Conservation (phyloP, 2,797 vertebrate genomes). For the Esox lucius region DNA sequence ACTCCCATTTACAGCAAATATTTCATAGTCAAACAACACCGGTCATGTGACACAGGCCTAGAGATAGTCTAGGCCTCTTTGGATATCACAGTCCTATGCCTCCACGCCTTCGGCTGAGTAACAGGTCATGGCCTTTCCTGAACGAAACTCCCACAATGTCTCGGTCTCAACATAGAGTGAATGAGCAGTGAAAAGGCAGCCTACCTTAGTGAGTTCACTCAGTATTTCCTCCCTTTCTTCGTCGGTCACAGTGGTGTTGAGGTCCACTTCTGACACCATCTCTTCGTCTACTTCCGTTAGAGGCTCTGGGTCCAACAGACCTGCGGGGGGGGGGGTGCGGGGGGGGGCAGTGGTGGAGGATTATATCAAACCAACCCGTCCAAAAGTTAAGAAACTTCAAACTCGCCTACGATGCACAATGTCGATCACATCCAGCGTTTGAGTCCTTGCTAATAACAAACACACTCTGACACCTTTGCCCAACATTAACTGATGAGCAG, state of each 20-base stretch:
- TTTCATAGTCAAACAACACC: neutral
- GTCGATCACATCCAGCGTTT: neutral
- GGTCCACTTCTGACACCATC: slow-evolving; percentile 79
- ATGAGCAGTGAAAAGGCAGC: neutral
- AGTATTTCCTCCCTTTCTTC: slow-evolving; percentile 92
- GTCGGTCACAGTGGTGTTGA: slow-evolving; percentile 81
- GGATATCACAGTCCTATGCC: too few relatives aligned
- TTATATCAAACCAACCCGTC: slow-evolving; percentile 20
- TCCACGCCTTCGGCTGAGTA: too few relatives aligned
- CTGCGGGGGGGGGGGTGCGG: too few relatives aligned
- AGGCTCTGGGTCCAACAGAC: slow-evolving; percentile 86
- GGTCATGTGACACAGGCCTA: neutral
- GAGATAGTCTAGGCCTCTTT: too few relatives aligned
- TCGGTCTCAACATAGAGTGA: neutral
- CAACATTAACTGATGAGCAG: neutral
- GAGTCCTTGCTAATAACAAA: neutral
- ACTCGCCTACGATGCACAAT: neutral
- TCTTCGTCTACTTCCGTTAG: slow-evolving; percentile 87
- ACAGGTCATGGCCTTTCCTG: neutral
- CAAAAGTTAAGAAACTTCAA: neutral
- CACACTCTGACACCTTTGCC: slow-evolving; percentile 6
- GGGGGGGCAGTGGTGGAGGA: neutral
- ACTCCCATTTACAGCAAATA: neutral
- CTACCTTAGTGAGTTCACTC: slow-evolving; percentile 86
- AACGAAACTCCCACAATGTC: neutral